Conservation (phyloP, 2,113 vertebrate genomes). For the Lepus timidus region DNA sequence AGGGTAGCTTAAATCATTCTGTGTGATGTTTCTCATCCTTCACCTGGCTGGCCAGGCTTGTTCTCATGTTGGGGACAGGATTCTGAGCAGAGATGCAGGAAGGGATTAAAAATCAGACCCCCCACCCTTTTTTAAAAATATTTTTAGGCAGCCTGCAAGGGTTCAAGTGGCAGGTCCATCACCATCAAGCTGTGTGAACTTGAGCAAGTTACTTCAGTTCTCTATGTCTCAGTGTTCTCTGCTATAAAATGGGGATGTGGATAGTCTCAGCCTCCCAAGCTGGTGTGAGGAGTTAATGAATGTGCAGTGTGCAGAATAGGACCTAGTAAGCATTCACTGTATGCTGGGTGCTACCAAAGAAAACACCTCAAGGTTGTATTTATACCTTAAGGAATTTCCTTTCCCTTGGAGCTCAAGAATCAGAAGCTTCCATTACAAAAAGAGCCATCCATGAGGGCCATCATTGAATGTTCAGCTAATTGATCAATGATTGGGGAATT, state of each 20-base stretch:
- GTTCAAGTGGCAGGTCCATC: neutral
- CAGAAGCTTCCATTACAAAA: conserved; percentile 26
- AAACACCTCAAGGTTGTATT: neutral
- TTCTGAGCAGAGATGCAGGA: neutral
- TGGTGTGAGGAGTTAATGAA: neutral
- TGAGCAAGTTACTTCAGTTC: neutral
- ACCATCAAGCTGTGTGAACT: neutral
- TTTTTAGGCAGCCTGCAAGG: neutral
- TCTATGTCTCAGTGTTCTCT: neutral
- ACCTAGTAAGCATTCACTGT: neutral
- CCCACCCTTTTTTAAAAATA: neutral
- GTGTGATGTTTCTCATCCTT: neutral
- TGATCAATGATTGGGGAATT: conserved; percentile 50
- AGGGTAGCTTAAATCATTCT: neutral
- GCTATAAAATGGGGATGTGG: neutral
- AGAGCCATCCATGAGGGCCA: neutral
- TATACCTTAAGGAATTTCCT: conserved; percentile 47
- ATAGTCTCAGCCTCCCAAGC: neutral
- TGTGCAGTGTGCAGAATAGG: neutral
- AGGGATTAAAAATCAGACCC: neutral
- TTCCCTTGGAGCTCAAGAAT: neutral
- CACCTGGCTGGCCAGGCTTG: neutral
- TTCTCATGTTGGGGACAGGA: neutral
- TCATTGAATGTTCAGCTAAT: conserved; percentile 62
- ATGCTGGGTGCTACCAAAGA: neutral